Evolutionary conservation across 2,797 vertebrate genomes (phyloP), one percentile per base, ranked within the genome.

Genomic region (Anas flavirostris): DNA sequence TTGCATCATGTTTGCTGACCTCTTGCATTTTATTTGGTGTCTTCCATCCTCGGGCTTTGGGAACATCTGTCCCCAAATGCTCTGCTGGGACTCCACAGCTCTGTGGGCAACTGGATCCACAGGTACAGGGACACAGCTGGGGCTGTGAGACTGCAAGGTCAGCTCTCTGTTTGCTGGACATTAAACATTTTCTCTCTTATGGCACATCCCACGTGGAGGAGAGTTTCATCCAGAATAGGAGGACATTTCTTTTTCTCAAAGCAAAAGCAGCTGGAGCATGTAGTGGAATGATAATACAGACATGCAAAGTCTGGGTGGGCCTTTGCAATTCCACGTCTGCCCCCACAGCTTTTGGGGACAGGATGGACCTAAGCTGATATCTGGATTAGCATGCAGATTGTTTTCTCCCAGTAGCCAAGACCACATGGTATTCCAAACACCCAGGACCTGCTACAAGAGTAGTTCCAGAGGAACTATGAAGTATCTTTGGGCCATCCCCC

Each of bases 81-180:
- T 91, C 12, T 21, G 2, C 12, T 43, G 28, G 4, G 8, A 4
- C 16, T 53, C 31, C 52, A n/a, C n/a, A 3, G 9, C 73, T 12
- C 37, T 18, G 25, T 60, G 23, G 35, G 50, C 41, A 86, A 44
- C 29, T 9, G 0, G 0, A 17, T 15, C 11, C 7, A 1, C 33
- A 31, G 37, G 39, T 31, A 59, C 31, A 64, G 62, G 44, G 69
- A 6, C 16, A 33, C 2, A 7, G n/a, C 1, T 14, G 13, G 23
- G 19, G 16, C 2, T 28, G 52, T 56, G 64, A 59, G 39, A 8
- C 35, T n/a, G 56, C n/a, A 48, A 33, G 13, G 3, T 23, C 59
- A 29, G 3, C 26, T 60, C 25, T 41, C 60, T 89, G 37, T 56
- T 72, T 25, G 22, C 48, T 72, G 73, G 44, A 12, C 16, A 31